Conservation (phyloP, 2,888 invertebrate genomes). For the Drosophila cyrtoloma region DNA sequence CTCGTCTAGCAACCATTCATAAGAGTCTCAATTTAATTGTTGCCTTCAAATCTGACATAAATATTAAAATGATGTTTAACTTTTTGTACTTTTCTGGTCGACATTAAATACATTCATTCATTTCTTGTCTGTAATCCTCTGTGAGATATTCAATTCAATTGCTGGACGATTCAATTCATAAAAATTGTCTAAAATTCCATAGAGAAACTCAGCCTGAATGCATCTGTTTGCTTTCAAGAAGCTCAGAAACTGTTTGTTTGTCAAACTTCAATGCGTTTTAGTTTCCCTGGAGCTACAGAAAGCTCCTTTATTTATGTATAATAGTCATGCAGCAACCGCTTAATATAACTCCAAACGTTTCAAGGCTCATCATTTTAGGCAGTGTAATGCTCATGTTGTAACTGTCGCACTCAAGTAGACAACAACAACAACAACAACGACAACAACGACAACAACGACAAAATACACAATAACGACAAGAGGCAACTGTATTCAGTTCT, state of each 20-base stretch:
- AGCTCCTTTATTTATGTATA: neutral
- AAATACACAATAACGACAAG: neutral
- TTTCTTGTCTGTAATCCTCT: neutral
- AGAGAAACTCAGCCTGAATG: neutral
- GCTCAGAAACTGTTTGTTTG: neutral
- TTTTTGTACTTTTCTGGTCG: neutral
- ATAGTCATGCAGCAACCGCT: neutral
- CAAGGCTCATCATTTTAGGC: neutral
- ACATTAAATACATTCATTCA: neutral
- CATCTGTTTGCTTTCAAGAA: neutral
- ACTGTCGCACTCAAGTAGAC: neutral
- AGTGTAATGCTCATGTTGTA: slow-evolving; percentile 1
- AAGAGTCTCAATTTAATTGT: neutral
- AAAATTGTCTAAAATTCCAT: neutral
- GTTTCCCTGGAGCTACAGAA: neutral
- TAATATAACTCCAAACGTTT: neutral
- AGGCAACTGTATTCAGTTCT: neutral
- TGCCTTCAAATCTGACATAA: neutral
- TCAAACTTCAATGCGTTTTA: neutral
- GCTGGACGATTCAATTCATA: neutral
- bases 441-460: too few species aligned
- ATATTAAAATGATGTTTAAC: neutral
- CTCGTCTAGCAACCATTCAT: neutral
- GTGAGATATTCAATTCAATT: neutral
- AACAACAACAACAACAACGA: neutral